A percentile compares a stretch with the other conserved stretches of the same genome.
phyloP scores from a whole-genome alignment of 2,797 vertebrate species.

The Columba guinea region DNA sequence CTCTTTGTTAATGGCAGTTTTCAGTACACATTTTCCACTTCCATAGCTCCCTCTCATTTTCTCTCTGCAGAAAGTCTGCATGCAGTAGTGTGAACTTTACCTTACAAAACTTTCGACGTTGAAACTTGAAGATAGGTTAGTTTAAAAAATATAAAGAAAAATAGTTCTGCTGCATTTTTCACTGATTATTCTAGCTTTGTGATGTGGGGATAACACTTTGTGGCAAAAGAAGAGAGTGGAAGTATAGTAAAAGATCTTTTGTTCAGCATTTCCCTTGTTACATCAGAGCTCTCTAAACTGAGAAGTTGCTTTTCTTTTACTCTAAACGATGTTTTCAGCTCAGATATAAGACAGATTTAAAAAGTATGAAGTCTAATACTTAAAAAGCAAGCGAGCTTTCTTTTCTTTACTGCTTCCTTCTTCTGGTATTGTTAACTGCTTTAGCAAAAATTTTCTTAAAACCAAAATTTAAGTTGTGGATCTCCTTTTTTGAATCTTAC shows the following conservation, averaged over 20 bases:
- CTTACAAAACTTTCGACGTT: neutral
- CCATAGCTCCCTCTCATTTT: neutral
- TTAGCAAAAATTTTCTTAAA: neutral
- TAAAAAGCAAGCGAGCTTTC: neutral
- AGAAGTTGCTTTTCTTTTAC: neutral
- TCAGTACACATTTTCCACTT: neutral
- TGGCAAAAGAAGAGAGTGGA: neutral
- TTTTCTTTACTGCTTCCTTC: neutral
- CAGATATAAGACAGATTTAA: neutral
- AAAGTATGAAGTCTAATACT: neutral
- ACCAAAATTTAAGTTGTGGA: neutral
- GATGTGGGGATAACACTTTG: neutral
- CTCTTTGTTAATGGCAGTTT: neutral
- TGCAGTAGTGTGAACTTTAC: neutral
- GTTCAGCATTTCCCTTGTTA: neutral
- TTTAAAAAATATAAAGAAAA: neutral
- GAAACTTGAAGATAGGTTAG: neutral
- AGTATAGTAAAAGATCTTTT: neutral
- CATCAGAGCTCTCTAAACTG: neutral
- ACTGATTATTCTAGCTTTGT: neutral
- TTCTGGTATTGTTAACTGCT: neutral
- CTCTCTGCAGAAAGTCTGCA: neutral
- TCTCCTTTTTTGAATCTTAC: neutral
- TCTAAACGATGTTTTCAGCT: neutral
- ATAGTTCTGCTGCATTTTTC: neutral